Conservation (phyloP, 2,888 invertebrate species). For the Dorcus parallelipipedus region DNA sequence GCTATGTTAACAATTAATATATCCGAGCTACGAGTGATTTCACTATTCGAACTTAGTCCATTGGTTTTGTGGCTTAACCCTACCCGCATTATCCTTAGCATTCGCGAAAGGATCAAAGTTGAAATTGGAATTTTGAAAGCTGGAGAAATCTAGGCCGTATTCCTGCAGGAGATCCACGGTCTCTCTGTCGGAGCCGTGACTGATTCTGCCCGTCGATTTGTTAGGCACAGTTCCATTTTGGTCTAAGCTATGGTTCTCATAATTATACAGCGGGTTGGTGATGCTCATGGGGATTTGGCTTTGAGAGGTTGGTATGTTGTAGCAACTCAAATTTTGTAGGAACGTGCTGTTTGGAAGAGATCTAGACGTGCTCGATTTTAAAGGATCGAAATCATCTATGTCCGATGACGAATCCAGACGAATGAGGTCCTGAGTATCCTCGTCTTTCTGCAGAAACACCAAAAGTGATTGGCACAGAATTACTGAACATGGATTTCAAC, state of each 20-base stretch:
- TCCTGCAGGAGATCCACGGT: slow-evolving; percentile 70
- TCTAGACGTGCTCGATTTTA: slow-evolving; percentile 47
- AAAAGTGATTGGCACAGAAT: background rate
- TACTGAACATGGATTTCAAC: background rate
- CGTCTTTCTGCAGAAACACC: slow-evolving; percentile 38
- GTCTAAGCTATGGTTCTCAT: slow-evolving; percentile 40
- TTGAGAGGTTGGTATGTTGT: slow-evolving; percentile 36
- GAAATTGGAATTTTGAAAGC: slow-evolving; percentile 42
- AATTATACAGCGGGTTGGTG: slow-evolving; percentile 52
- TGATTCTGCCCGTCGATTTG: slow-evolving; percentile 48
- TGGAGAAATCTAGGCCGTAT: slow-evolving; percentile 69
- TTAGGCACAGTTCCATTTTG: slow-evolving; percentile 53
- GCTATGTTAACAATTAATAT: too few species aligned
- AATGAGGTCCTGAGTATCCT: slow-evolving; percentile 59
- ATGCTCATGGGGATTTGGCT: slow-evolving; percentile 50
- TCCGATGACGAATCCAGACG: slow-evolving; percentile 64
- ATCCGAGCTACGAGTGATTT: background rate
- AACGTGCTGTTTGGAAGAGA: slow-evolving; percentile 32
- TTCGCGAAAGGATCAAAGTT: slow-evolving; percentile 38
- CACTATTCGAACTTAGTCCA: slow-evolving; percentile 59
- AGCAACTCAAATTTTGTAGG: slow-evolving; percentile 34
- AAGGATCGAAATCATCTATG: slow-evolving; percentile 66
- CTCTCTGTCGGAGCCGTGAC: slow-evolving; percentile 37
- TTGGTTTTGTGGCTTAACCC: slow-evolving; percentile 53
- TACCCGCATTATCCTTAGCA: slow-evolving; percentile 39